A percentile compares a stretch with the other conserved stretches of the same genome.
These are phyloP conservation scores for Steinernema hermaphroditum DNA, from an alignment of 2,888 invertebrate species.

Conservation along the genomic window DNA sequence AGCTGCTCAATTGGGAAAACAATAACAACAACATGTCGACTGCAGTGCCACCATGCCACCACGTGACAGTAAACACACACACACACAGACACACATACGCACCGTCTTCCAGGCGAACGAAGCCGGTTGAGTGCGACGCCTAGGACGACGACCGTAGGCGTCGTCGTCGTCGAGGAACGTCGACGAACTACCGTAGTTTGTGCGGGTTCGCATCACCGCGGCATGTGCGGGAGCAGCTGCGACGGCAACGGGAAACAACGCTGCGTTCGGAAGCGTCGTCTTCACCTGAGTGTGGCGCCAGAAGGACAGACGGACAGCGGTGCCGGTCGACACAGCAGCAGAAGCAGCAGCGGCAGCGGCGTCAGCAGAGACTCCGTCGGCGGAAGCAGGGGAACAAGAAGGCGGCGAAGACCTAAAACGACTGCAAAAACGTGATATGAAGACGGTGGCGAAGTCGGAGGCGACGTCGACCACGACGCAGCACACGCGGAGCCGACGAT, in stretches of 20 bases:
- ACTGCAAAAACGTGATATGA: slow-evolving; percentile 28
- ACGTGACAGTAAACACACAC: not conserved
- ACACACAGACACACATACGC: not conserved
- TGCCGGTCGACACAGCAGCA: too few species aligned
- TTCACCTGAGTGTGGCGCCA: too few species aligned
- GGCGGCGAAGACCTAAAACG: slow-evolving; percentile 2
- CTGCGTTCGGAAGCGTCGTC: too few species aligned
- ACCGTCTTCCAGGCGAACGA: slow-evolving; percentile 27
- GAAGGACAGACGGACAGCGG: too few species aligned
- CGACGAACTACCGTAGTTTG: slow-evolving; percentile 11
- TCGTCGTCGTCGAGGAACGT: not conserved
- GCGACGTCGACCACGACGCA: too few species aligned
- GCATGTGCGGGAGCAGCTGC: slow-evolving; percentile 16
- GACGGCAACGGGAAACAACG: not conserved
- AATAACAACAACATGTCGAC: slow-evolving; percentile 16
- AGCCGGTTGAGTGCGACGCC: slow-evolving; percentile 30
- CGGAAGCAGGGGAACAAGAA: not conserved
- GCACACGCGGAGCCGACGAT: not conserved
- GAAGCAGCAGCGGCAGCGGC: too few species aligned
- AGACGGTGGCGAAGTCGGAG: not conserved
- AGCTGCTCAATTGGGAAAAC: not conserved
- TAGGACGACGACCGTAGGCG: slow-evolving; percentile 23
- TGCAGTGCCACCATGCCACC: not conserved
- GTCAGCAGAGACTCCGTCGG: too few species aligned
- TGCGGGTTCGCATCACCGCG: slow-evolving; percentile 28